Evolutionary conservation across 2,797 vertebrate genomes (phyloP), one percentile per base, ranked within the genome.

Genomic region (Meda fulgida): DNA sequence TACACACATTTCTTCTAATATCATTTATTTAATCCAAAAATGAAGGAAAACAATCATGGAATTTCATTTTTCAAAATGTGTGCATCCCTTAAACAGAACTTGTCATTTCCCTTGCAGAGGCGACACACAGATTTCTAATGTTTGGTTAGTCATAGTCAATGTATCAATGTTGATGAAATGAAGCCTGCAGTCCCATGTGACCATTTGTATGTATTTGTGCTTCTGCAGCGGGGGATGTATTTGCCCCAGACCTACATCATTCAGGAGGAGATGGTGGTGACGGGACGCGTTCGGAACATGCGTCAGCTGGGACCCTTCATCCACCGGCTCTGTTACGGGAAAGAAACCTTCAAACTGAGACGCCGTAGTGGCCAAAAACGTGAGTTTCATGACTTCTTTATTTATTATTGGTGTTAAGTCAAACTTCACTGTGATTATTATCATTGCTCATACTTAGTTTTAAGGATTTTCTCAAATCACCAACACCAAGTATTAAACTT

Each of bases 181-280:
- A 75, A 65, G 40, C 9, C 60, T 21, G 6, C 51, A 29, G 26
- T 46, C 38, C 23, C 16, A 66, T 70, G 34, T 38, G 60, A 46
- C 60, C 36, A 6, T 71, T 40, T 31, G 36, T 7, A 29, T 60
- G 21, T 11, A 23, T 23, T 77, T 83, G 18, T 72, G 26, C 89
- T 69, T 0, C 89, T 89, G 89, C 95, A 99, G 98, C 97, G 95
- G 31, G 98, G 97, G 65, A 97, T 95, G 0, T 98, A 98, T 93
- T 95, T 99, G 89, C 97, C 97, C 4, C 97, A 99, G 94, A 98
- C 97, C 0, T 98, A 99, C 95, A 96, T 99, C 83, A 92, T 98
- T 90, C 97, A 97, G 90, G 98, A 99, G 92, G 97, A 99, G 92
- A 97, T 98, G 97, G 91, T 97, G 1, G 97, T 98, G 70, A 96